Evolutionary conservation across 2,797 vertebrate species (phyloP).

Genomic region (Melanotaenia pygmaea): DNA sequence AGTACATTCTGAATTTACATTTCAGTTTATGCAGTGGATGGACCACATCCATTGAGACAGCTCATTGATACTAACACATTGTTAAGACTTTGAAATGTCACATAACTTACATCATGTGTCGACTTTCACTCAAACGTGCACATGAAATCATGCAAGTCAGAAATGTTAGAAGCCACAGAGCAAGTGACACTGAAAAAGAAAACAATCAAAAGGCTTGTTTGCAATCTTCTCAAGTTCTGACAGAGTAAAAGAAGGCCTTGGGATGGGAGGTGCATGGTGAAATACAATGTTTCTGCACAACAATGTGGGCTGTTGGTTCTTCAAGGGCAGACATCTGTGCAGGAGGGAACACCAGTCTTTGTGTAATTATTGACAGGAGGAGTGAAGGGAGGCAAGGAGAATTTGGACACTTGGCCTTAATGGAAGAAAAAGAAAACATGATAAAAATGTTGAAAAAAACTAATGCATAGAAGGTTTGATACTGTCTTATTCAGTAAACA

Average conservation of each 20-base stretch:
- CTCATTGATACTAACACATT: slow-evolving; percentile 55
- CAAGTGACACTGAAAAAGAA: slow-evolving; percentile 30
- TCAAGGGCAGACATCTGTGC: slow-evolving; percentile 56
- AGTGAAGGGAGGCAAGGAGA: slow-evolving; percentile 24
- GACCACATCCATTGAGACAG: slow-evolving; percentile 44
- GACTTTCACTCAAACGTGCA: slow-evolving; percentile 28
- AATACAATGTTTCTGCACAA: slow-evolving; percentile 31
- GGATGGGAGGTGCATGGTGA: slow-evolving; percentile 14
- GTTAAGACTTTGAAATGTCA: slow-evolving; percentile 58
- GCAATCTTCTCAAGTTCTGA: slow-evolving; percentile 10
- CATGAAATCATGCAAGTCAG: slow-evolving; percentile 17
- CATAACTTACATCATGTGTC: slow-evolving; percentile 44
- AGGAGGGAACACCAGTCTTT: slow-evolving; percentile 40
- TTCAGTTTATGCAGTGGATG: slow-evolving; percentile 36
- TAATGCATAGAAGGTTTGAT: slow-evolving; percentile 18
- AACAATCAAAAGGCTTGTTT: slow-evolving; percentile 35
- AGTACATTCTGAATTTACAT: slow-evolving; percentile 10
- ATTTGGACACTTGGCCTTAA: slow-evolving; percentile 29
- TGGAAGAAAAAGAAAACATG: slow-evolving; percentile 29
- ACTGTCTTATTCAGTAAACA: slow-evolving; percentile 16
- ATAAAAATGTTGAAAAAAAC: slow-evolving; percentile 18
- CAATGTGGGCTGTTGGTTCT: slow-evolving; percentile 42
- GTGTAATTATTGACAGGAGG: slow-evolving; percentile 71
- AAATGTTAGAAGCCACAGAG: slow-evolving; percentile 20
- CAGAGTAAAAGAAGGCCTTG: slow-evolving; percentile 32